Conservation (phyloP, 2,888 invertebrate genomes). For the Campoletis raptor region DNA sequence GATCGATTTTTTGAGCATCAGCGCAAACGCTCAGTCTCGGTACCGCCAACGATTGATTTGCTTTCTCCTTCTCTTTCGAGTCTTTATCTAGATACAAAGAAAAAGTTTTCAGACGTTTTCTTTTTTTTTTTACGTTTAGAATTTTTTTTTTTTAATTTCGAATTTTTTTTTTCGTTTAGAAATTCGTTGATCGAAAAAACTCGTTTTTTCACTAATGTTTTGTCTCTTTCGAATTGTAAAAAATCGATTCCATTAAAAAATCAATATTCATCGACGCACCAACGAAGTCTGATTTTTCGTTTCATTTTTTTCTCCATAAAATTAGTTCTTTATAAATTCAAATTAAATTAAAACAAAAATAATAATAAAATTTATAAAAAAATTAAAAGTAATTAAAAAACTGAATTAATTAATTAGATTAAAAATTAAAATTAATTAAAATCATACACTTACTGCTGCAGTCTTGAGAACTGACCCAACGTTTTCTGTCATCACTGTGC, state of each 20-base stretch:
- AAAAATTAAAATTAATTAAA: neutral
- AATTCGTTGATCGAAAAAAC: neutral
- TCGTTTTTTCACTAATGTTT: neutral
- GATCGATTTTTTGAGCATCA: conserved; percentile 97
- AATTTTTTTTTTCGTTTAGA: neutral
- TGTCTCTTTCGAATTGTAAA: neutral
- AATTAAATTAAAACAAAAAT: too few species aligned
- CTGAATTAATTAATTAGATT: too few species aligned
- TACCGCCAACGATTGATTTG: conserved; percentile 90
- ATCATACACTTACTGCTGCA: conserved; percentile 91
- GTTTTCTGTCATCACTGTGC: conserved; percentile 95
- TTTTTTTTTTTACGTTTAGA: neutral
- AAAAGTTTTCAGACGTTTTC: neutral
- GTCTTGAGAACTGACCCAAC: conserved; percentile 96
- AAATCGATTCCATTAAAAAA: neutral
- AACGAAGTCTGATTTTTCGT: too few species aligned
- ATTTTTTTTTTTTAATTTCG: too few species aligned
- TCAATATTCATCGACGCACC: neutral
- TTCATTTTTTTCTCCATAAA: neutral
- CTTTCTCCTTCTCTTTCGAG: conserved; percentile 90
- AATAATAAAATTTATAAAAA: neutral
- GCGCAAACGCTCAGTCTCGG: conserved; percentile 96
- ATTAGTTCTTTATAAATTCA: neutral
- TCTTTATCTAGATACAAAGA: conserved; percentile 89
- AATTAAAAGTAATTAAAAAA: too few species aligned